Base-by-base conservation (phyloP, 2,888 invertebrate species). In the Eugnorisma glareosa region DNA sequence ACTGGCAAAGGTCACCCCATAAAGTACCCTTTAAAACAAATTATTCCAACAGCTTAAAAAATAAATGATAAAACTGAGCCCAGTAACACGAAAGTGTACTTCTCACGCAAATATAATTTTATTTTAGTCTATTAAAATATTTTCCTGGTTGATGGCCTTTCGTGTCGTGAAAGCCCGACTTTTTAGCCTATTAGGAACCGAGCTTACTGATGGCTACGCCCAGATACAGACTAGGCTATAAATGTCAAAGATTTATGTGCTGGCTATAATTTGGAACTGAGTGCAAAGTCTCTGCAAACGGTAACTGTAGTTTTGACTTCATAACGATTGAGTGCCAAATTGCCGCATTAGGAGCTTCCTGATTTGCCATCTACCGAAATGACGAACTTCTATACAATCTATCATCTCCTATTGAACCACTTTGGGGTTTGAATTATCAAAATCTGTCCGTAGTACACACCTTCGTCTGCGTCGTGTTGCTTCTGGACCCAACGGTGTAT, bases 81-180 rank as follows among this genome's bases (percentile, higher is more conserved):
- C 37, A 70, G 15, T 61, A 54, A 24, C 80, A 72, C 70, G 75
- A 76, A 70, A 67, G 18, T 5, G 24, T 71, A 68, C 63, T 81
- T 45, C 24, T 80, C 85, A 82, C 72, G 82, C 85, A 67, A 78
- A 70, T 67, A 66, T 40, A 18, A 57, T 28, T 35, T 28, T 61
- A 63, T 70, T 48, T 28, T 61, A 73, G 24, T 28, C 43, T 35
- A 64, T 64, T 21, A 69, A 61, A 67, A 67, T 67, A 57, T 48
- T 61, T 73, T 51, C 24, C 68, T 51, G 28, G 69, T 63, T 69
- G 28, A 64, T 71, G 54, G 45, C 54, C 63, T 67, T 81, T 84
- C 72, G 76, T 77, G 77, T 59, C 72, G 18, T 31, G 21, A 72
- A 71, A 59, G 51, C 59, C 11, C 40, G 35, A 28, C 45, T 40